Conservation (phyloP, 1,140 invertebrate genomes). For the Calycopis cecrops region DNA sequence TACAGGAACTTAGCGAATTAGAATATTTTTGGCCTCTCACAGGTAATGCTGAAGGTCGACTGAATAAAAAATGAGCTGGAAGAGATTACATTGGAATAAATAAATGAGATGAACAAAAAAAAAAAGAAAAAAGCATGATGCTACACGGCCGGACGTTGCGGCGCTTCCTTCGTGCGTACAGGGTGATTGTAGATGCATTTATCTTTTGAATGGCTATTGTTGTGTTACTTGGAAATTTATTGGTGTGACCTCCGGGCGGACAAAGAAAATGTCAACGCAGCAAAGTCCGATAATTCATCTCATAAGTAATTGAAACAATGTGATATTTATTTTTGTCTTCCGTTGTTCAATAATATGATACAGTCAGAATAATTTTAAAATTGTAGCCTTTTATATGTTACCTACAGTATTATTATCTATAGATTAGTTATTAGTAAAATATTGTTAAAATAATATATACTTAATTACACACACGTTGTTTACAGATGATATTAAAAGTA, state of each 20-base stretch:
- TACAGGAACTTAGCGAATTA: neutral
- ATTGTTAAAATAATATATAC: too few species aligned
- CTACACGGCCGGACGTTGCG: conserved; percentile 73
- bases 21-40: conserved; percentile 57
- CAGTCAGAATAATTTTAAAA: too few species aligned
- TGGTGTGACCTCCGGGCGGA: conserved; percentile 31
- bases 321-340: too few species aligned
- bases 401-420: too few species aligned
- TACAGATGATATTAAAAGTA: too few species aligned
- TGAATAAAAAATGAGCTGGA: conserved; percentile 75
- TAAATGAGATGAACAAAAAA: conserved; percentile 75
- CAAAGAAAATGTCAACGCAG: conserved; percentile 51
- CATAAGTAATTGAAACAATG: too few species aligned
- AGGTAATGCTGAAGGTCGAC: conserved; percentile 74
- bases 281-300: too few species aligned
- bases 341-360: too few species aligned
- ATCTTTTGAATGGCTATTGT: conserved; percentile 30
- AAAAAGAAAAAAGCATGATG: conserved; percentile 70
- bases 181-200: conserved; percentile 35
- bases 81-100: conserved; percentile 77
- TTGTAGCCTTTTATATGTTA: too few species aligned
- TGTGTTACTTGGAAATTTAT: conserved; percentile 36
- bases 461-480: too few species aligned
- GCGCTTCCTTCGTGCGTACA: conserved; percentile 69
- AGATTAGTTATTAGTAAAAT: too few species aligned